Base-by-base conservation (phyloP, 2,797 vertebrate species). In the Acanthurus tractus region DNA sequence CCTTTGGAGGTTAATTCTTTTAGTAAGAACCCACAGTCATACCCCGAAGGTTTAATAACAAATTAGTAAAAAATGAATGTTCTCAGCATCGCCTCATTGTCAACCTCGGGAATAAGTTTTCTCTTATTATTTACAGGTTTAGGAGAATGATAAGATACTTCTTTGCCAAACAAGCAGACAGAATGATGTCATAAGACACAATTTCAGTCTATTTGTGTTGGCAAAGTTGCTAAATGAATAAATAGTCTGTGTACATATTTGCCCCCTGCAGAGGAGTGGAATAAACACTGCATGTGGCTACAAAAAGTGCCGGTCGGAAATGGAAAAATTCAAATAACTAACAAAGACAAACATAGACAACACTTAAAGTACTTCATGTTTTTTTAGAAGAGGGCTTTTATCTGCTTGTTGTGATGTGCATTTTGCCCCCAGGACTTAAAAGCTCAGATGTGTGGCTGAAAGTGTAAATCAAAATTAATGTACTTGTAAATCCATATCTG, bases 401-500 rank as follows among this genome's bases (percentile, higher is more conserved):
- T 20, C 45, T 53, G 15, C 48, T 38, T 64, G 36, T 40, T 20
- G 38, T 29, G 44, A n/a, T 2, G 2, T 14, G 52, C 3, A 20
- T 55, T 48, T 73, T 1, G 4, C 15, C 48, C n/a, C n/a, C 1
- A 0, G 17, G 38, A 3, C 42, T 20, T 17, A 5, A 49, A n/a
- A 62, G 46, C 23, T 63, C 45, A 56, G 34, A 62, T 0, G 18
- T 56, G 25, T 11, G 22, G 4, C 66, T 61, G 22, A 66, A 77
- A 55, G 56, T 79, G 65, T 67, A 44, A 81, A 79, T 74, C 1
- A 78, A 44, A 17, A 63, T 67, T 23, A 63, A 65, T 57, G n/a
- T 68, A 29, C 49, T 63, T 12, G 25, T n/a, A 71, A 82, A 70
- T 34, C 40, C 15, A 66, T 22, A 56, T 76, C 49, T 76, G 50